phyloP scores from a whole-genome alignment of 2,888 invertebrate species.

The Bombylius major region DNA sequence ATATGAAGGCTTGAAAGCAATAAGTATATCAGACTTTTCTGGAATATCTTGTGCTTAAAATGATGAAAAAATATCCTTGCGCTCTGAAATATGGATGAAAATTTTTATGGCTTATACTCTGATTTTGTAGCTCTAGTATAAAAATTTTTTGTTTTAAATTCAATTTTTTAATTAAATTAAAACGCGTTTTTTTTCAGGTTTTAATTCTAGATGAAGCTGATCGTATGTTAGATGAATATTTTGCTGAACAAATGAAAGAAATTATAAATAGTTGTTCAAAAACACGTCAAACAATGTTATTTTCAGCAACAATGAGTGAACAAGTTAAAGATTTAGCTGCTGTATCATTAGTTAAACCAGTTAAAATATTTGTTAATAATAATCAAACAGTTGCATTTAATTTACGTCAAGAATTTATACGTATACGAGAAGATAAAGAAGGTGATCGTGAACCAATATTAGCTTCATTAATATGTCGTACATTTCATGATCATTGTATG shows the following conservation, averaged over 20 bases:
- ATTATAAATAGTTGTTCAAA: slow-evolving; percentile 85
- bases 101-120: background rate
- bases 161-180: background rate
- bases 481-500: slow-evolving; percentile 83
- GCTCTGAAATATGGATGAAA: slow-evolving; percentile 26
- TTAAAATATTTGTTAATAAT: slow-evolving; percentile 90
- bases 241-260: slow-evolving; percentile 98
- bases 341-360: slow-evolving; percentile 83
- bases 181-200: slow-evolving; percentile 22
- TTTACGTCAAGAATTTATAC: slow-evolving; percentile 89
- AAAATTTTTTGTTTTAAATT: background rate
- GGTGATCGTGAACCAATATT: slow-evolving; percentile 84
- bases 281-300: slow-evolving; percentile 89
- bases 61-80: slow-evolving; percentile 29
- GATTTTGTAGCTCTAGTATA: background rate
- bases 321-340: slow-evolving; percentile 91
- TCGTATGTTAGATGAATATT: slow-evolving; percentile 95
- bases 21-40: too few relatives aligned
- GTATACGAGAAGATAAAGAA: slow-evolving; percentile 80
- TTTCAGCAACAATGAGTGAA: slow-evolving; percentile 99
- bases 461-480: slow-evolving; percentile 69
- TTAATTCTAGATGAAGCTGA: slow-evolving; percentile 54
- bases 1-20: too few relatives aligned
- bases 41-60: background rate
- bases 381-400: slow-evolving; percentile 93